These are phyloP conservation scores for Lasioglossum baleicum DNA, from an alignment of 1,140 invertebrate species.

Conservation along the genomic window DNA sequence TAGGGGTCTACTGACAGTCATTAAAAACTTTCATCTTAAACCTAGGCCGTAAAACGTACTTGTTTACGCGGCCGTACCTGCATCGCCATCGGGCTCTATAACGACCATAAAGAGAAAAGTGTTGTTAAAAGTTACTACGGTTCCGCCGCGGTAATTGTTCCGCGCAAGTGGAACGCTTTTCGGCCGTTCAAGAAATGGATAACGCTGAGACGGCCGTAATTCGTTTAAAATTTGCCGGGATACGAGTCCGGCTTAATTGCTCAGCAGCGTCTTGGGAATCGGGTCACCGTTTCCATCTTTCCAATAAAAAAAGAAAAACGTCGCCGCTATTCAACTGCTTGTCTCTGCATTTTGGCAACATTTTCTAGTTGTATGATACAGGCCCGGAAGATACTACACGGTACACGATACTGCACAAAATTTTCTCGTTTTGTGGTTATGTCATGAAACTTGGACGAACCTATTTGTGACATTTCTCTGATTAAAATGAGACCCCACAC, in stretches of 20 bases:
- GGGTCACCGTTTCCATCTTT: neutral
- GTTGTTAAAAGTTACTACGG: constrained; percentile 35
- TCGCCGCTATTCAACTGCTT: no score
- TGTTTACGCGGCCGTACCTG: constrained; percentile 17
- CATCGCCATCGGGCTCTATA: constrained; percentile 12
- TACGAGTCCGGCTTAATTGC: neutral
- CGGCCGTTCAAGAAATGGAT: neutral
- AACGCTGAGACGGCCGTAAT: neutral
- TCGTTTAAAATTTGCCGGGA: neutral
- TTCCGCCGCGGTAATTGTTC: constrained; percentile 19
- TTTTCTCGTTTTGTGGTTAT: no score
- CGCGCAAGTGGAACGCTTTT: constrained; percentile 21
- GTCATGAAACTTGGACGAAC: no score
- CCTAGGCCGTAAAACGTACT: constrained; percentile 21
- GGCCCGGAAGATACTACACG: no score
- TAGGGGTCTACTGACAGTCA: constrained; percentile 21
- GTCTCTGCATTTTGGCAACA: no score
- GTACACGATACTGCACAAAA: no score
- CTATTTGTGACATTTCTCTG: no score
- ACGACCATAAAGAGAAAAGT: constrained; percentile 34
- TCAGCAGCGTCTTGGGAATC: neutral
- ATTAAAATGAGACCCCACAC: no score
- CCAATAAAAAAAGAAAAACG: no score
- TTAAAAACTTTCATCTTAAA: constrained; percentile 46
- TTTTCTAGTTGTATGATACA: no score